Evolutionary conservation across 2,113 vertebrate genomes (phyloP), one percentile per base, ranked within the genome.

Genomic region (Glaucidium brasilianum): DNA sequence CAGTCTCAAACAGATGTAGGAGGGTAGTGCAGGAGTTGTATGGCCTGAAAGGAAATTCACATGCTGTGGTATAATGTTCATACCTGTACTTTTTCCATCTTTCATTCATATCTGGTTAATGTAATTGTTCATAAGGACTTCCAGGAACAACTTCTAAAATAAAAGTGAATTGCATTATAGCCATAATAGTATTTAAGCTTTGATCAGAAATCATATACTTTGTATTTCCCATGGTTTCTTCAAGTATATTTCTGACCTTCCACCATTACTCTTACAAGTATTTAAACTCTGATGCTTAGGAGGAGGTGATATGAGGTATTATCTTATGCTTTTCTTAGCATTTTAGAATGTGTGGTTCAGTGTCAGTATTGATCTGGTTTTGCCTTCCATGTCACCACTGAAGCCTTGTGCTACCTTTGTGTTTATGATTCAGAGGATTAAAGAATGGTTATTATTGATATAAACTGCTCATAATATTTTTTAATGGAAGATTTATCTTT

Each of bases 231-330:
- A 6, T 63, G 23, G 6, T 30, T 81, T 53, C 11, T 43, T 73
- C 7, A 4, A 73, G 27, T 56, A 4, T 74, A 76, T 84, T 88
- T 79, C 27, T 62, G 35, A 39, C 15, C 15, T 73, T 56, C 8
- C 14, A 20, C 5, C 8, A 15, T 64, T 63, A 13, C 5, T 62
- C 2, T 58, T 76, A 5, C 0, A 4, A 64, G 35, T 16, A 25
- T 56, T 88, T 85, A 47, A 75, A 45, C 7, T 75, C 3, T 75
- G 11, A 26, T 62, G 9, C 32, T 35, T 75, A 66, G 23, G 34
- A 53, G 32, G 47, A 45, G 43, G 13, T 60, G 1, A 6, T 64
- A 16, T 1, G 2, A 43, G 29, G 9, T 58, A 23, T 53, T 49
- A 21, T 15, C 47, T 68, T 3, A 5, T 10, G 25, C 4, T 81